phyloP scores from a whole-genome alignment of 2,888 invertebrate genomes.

The Tromatobia lineatoria region DNA sequence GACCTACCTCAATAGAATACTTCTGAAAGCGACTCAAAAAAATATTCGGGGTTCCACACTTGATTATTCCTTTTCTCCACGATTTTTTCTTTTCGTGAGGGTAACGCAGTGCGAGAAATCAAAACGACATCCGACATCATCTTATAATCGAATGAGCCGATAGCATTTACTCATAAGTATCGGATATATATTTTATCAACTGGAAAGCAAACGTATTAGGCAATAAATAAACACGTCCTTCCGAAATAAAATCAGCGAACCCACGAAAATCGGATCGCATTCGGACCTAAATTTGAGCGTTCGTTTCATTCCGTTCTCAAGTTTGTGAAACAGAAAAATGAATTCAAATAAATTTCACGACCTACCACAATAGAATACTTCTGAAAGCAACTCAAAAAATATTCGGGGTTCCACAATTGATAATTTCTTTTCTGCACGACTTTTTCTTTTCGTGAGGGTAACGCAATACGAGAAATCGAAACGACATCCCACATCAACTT shows the following conservation, averaged over 20 bases:
- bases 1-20: too few species aligned
- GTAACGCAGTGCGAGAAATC: constrained; percentile 44
- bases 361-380: too few species aligned
- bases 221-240: not conserved
- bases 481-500: constrained; percentile 7
- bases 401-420: too few species aligned
- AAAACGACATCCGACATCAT: constrained; percentile 17
- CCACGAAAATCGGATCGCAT: too few species aligned
- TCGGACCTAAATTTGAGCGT: too few species aligned
- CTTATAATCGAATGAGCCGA: constrained; percentile 23
- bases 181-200: not conserved
- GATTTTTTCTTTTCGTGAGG: not conserved
- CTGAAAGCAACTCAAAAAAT: too few species aligned
- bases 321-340: not conserved
- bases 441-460: constrained; percentile 13
- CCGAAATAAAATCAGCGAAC: too few species aligned
- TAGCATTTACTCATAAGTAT: not conserved
- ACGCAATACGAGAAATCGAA: constrained; percentile 42
- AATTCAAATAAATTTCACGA: not conserved
- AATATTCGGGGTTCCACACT: too few species aligned
- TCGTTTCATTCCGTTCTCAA: too few species aligned
- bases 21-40: too few species aligned
- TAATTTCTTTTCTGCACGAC: not conserved
- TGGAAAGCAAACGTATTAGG: not conserved
- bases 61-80: not conserved